Evolutionary conservation across 2,888 invertebrate species (phyloP), one percentile per base, ranked within the genome.

Genomic region (Troides aeacus): DNA sequence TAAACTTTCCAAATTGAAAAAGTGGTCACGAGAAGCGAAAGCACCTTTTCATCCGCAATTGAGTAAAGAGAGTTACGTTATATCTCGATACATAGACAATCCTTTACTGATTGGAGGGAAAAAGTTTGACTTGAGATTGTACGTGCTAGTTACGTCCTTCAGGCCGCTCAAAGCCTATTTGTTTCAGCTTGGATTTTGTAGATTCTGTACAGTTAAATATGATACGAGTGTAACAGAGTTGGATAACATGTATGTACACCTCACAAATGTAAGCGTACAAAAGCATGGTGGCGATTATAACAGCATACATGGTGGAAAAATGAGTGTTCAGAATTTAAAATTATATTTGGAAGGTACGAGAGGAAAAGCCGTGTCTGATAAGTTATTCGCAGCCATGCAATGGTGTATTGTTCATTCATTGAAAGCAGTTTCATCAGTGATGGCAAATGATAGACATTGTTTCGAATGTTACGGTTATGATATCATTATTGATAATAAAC

Each of bases 201-300:
- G 99, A 72, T 99, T 99, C 87, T 99, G 99, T 81, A 98, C 98
- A 0, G 98, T 98, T 30, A 98, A 98, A 85, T 99, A 99, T 81
- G 97, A 98, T 81, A 97, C 96, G 0, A 97, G 96, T 84, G 96
- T 96, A 42, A 96, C 96, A 59, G 97, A 97, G 86, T 87, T 97
- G 78, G 98, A 98, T 86, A 98, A 97, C 85, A 97, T 98, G 96
- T 99, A 98, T 81, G 97, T 99, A 68, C 99, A 99, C 66, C 72
- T 79, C 58, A 99, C 99, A 21, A 99, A 99, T 87, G 99, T 99
- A 1, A 98, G 99, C 70, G 98, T 99, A 21, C 99, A 99, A 88
- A 99, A 98, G 85, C 98, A 98, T 82, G 99, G 99, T 75, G 97
- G 97, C 64, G 99, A 98, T 85, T 99, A 99, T 85, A 99, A 99